Evolutionary conservation across 2,797 vertebrate species (phyloP), one percentile per base, ranked within the genome.

Genomic region (Cuniculus paca): DNA sequence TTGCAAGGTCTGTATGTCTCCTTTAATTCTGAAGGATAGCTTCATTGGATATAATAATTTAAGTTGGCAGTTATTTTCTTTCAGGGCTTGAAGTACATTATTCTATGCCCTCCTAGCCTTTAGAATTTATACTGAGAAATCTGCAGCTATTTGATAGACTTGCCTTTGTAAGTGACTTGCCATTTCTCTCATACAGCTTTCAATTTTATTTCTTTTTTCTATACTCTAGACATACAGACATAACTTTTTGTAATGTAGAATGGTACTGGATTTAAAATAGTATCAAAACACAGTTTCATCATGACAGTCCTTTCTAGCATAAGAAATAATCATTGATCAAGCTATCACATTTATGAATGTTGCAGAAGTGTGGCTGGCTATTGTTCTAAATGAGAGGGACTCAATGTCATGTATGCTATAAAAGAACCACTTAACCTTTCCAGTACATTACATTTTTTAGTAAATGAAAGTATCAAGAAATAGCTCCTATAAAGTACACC

Each of bases 401-500:
- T 28, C 88, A 31, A 13, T 77, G 12, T 60, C 68, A 34, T 77
- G 20, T 52, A 26, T 89, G 63, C 45, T 42, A 36, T 81, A 77
- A 45, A 70, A 85, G 60, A 17, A 11, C 2, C 20, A 85, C 77
- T 42, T 86, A 81, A 78, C 6, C 72, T 85, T 96, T 63, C 34
- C 5, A 90, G 28, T 74, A 36, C 7, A n/a, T 95, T 26, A 8
- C 50, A 52, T 79, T 83, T 90, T 94, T 79, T 78, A 77, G 85
- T 92, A 90, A n/a, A 45, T 2, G 61, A 81, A 72, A 79, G 12
- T 90, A 56, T 12, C n/a, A 75, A 54, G 17, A 89, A 52, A 36
- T 60, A 88, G 16, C n/a, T 93, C 60, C 92, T 95, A 24, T 90
- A 75, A 90, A 74, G 52, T 54, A 68, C 24, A 45, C 19, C 54